Base-by-base conservation (phyloP, 2,113 vertebrate species). In the Megalops atlanticus region DNA sequence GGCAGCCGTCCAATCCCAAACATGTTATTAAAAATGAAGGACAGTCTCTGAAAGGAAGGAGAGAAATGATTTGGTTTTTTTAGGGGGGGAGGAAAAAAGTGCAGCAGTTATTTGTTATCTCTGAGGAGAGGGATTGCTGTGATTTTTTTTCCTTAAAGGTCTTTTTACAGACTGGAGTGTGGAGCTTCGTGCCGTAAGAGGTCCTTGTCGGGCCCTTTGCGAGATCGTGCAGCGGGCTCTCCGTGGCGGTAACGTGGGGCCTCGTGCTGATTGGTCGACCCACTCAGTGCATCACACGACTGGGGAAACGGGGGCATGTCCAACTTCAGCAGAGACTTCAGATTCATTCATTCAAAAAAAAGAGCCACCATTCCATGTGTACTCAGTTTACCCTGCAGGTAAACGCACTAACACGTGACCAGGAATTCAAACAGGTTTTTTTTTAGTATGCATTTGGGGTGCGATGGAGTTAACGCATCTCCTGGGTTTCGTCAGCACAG, bases 21-120 rank as follows among this genome's bases (percentile, higher is more conserved):
- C n/a, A 7, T 73, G n/a, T 80, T 73, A 71, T 72, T 80, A 73
- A 49, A 79, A 70, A 72, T 70, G 31, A 64, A 71, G 68, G 69
- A 45, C 68, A n/a, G 52, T 2, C 5, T 1, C n/a, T 47, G 15
- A 43, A 68, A 16, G 21, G 27, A 49, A 78, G 27, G 33, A 43
- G 39, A 24, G 72, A 18, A 43, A 21, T 39, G 7, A 40, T 58
- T 58, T 58, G 52, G 52, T 15, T 58, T 58, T 24, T 58, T 18
- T 6, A 45, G 43, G 14, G 43, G 10, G 43, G 7, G 43, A 14
- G 52, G 52, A 24, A n/a, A n/a, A n/a, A n/a, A 8, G 52, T 16
- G 52, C 3, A 18, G 52, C 5, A 6, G 52, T 2, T 2, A 24
- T 12, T 18, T 12, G 49, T 4, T 6, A n/a, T 0, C 24, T 0